These are phyloP conservation scores for Osmerus eperlanus DNA, from an alignment of 2,113 vertebrate genomes.

Conservation along the genomic window DNA sequence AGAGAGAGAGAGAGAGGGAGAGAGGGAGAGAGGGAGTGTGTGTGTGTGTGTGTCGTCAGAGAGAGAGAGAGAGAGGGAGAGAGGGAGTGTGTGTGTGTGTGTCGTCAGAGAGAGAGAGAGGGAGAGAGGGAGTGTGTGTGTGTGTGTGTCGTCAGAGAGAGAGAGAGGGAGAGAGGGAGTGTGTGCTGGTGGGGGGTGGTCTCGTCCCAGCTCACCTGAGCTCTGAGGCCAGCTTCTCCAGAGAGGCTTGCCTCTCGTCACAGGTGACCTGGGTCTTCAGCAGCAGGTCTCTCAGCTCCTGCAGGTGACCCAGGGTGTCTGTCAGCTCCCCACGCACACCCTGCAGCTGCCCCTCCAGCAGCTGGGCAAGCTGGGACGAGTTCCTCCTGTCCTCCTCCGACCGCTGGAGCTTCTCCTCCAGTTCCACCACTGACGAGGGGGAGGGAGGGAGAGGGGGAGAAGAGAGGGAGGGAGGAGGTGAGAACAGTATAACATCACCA, in stretches of 20 bases:
- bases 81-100: no score
- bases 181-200: no score
- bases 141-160: constrained; percentile 1
- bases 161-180: no score
- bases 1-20: no score
- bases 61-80: no score
- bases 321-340: constrained; percentile 71
- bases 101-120: no score
- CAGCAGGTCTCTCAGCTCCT: constrained; percentile 75
- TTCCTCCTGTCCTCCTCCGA: constrained; percentile 73
- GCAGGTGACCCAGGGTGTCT: constrained; percentile 70
- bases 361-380: constrained; percentile 66
- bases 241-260: constrained; percentile 73
- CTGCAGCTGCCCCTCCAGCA: constrained; percentile 77
- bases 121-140: no score
- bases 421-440: constrained; percentile 69
- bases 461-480: no score
- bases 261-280: constrained; percentile 77
- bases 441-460: background rate
- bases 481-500: background rate
- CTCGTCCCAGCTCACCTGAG: constrained; percentile 74
- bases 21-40: no score
- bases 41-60: no score
- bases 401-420: constrained; percentile 81
- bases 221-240: constrained; percentile 77